phyloP scores from a whole-genome alignment of 2,113 vertebrate species.

The Dipodomys ordii region DNA sequence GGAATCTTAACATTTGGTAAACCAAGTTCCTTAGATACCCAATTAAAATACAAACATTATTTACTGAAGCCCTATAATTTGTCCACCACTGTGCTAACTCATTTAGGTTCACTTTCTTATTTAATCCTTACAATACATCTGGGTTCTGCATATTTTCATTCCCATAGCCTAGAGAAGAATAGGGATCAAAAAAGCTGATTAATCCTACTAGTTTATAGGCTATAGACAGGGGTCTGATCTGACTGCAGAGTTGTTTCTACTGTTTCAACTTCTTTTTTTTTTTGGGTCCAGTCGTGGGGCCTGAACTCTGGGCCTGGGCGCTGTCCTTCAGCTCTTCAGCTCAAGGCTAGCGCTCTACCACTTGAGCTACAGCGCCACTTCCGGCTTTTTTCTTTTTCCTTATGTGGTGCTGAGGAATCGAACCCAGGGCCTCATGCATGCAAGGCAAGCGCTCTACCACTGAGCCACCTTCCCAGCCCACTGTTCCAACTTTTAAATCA shows the following conservation, averaged over 20 bases:
- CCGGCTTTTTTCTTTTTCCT: no score
- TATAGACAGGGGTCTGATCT: background rate
- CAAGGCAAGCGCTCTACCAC: no score
- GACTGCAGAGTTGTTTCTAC: background rate
- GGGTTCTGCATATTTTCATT: background rate
- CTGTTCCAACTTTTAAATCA: background rate
- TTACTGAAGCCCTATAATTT: conserved; percentile 1
- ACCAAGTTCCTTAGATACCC: background rate
- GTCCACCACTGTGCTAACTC: background rate
- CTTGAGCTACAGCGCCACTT: no score
- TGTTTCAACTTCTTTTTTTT: background rate
- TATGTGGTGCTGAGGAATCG: no score
- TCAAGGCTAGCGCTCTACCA: no score
- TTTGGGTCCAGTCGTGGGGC: no score
- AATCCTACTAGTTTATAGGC: background rate
- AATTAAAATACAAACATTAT: conserved; percentile 22
- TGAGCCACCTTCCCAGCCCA: background rate
- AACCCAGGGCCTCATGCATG: no score
- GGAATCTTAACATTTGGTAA: background rate
- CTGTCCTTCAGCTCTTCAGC: no score
- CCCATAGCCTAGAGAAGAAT: background rate
- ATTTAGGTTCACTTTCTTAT: background rate
- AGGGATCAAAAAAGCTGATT: background rate
- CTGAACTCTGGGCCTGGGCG: no score
- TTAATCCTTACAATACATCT: background rate